These are phyloP conservation scores for Ormyrus thymus DNA, from an alignment of 2,888 invertebrate genomes.

Conservation along the genomic window DNA sequence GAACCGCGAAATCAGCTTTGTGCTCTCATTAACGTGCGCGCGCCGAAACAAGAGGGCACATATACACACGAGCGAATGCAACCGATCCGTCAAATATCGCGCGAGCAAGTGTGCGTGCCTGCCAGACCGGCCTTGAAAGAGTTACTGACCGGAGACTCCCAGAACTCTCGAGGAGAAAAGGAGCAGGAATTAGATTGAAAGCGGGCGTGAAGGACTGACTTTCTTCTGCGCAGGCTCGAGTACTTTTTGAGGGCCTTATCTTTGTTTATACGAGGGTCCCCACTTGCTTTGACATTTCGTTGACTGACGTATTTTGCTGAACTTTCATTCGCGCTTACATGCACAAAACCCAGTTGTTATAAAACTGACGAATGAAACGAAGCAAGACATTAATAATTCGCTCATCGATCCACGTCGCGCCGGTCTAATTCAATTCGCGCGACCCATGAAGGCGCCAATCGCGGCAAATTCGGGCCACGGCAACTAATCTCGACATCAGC, in stretches of 20 bases:
- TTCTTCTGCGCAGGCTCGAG: neutral
- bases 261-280: neutral
- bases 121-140: conserved; percentile 42
- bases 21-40: conserved; percentile 35
- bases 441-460: neutral
- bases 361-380: neutral
- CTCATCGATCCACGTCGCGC: neutral
- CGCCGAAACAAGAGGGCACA: neutral
- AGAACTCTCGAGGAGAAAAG: neutral
- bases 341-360: too few relatives aligned
- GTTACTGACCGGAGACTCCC: conserved; percentile 44
- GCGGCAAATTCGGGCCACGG: neutral
- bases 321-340: too few relatives aligned
- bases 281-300: neutral
- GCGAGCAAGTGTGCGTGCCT: too few relatives aligned
- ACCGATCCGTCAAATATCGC: conserved; percentile 14
- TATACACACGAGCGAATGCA: neutral
- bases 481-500: conserved; percentile 46
- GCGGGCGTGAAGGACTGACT: conserved; percentile 11
- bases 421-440: conserved; percentile 20
- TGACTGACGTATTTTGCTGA: too few relatives aligned
- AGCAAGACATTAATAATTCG: neutral
- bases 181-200: conserved; percentile 33
- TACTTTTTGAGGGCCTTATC: neutral
- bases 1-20: conserved; percentile 41